Conservation (phyloP, 2,888 invertebrate species). For the Vanessa cardui region DNA sequence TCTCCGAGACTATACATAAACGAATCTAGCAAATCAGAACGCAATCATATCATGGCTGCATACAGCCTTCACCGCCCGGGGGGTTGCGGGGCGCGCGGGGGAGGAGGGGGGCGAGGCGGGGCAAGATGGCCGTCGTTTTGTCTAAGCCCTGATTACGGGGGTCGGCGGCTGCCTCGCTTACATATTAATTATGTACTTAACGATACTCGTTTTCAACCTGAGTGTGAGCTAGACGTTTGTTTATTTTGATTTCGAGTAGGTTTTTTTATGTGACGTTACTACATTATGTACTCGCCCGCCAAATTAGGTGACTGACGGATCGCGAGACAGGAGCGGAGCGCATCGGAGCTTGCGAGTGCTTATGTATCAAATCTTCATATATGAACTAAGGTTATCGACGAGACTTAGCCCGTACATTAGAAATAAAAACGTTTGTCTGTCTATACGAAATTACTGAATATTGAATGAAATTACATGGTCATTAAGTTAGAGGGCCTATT, state of each 20-base stretch:
- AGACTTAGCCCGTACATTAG: too few species aligned
- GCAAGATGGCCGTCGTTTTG: slow-evolving; percentile 78
- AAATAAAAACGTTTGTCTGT: too few species aligned
- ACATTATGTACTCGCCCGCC: not conserved
- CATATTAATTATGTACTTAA: slow-evolving; percentile 80
- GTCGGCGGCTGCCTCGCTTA: slow-evolving; percentile 65
- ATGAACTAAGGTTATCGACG: too few species aligned
- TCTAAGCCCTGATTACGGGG: slow-evolving; percentile 79
- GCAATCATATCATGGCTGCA: slow-evolving; percentile 35
- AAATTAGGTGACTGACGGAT: not conserved
- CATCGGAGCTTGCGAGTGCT: too few species aligned
- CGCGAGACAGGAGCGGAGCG: too few species aligned
- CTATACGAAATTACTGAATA: too few species aligned
- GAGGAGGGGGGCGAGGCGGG: slow-evolving; percentile 47
- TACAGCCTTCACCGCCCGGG: slow-evolving; percentile 40
- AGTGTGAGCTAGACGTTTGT: slow-evolving; percentile 41
- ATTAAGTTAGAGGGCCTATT: too few species aligned
- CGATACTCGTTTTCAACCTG: slow-evolving; percentile 55
- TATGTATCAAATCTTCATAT: too few species aligned
- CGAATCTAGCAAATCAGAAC: slow-evolving; percentile 40
- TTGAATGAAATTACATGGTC: too few species aligned
- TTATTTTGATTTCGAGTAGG: slow-evolving; percentile 32
- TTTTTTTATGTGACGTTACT: slow-evolving; percentile 29
- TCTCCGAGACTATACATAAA: slow-evolving; percentile 29
- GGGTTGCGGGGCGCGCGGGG: slow-evolving; percentile 43